phyloP scores from a whole-genome alignment of 2,113 vertebrate species.

The Lipotes vexillifer region DNA sequence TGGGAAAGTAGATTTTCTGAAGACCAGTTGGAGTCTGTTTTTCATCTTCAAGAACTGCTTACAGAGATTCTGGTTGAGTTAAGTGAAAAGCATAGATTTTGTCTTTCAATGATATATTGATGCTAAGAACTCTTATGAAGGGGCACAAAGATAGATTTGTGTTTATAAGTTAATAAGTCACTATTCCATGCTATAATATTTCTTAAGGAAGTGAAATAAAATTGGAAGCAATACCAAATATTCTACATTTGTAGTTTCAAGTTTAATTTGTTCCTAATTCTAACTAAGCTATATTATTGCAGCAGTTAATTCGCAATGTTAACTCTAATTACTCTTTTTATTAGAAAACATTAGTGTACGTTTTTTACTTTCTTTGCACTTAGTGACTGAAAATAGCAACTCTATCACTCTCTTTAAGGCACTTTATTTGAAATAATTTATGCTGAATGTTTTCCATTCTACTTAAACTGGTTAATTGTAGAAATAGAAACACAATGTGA shows the following conservation, averaged over 20 bases:
- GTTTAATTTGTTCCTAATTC: slow-evolving; percentile 14
- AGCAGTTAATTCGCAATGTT: neutral
- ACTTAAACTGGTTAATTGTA: neutral
- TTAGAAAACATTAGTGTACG: neutral
- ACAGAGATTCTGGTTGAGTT: slow-evolving; percentile 52
- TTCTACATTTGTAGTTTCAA: slow-evolving; percentile 18
- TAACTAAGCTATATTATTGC: neutral
- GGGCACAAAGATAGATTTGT: slow-evolving; percentile 61
- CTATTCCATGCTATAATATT: slow-evolving; percentile 37
- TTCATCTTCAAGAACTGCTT: slow-evolving; percentile 52
- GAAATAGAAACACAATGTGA: neutral
- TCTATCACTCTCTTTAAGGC: neutral
- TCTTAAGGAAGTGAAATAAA: slow-evolving; percentile 66
- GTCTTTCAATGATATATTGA: slow-evolving; percentile 64
- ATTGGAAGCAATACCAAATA: slow-evolving; percentile 38
- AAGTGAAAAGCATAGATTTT: slow-evolving; percentile 54
- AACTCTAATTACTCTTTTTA: neutral
- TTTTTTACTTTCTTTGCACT: neutral
- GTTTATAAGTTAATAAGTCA: slow-evolving; percentile 49
- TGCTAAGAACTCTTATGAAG: slow-evolving; percentile 31
- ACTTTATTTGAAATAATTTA: slow-evolving; percentile 11
- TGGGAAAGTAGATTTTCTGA: slow-evolving; percentile 62
- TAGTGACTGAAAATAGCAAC: neutral
- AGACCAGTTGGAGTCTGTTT: slow-evolving; percentile 45
- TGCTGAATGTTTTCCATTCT: neutral